phyloP scores from a whole-genome alignment of 2,888 invertebrate species.

The Drosophila seclusa region DNA sequence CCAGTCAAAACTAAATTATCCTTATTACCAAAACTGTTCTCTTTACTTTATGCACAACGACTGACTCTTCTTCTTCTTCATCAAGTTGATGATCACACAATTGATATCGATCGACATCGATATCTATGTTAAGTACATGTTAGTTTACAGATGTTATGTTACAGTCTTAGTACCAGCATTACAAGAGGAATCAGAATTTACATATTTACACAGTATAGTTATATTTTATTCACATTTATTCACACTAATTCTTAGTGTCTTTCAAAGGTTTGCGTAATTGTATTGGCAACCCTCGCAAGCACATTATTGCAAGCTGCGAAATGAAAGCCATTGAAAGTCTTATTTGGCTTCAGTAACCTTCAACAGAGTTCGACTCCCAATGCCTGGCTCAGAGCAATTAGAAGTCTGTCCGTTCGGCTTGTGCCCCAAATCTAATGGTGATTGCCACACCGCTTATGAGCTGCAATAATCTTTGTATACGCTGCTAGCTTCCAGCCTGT shows the following conservation, averaged over 20 bases:
- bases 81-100: too few species aligned
- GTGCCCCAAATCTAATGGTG: constrained; percentile 62
- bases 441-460: constrained; percentile 77
- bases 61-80: too few species aligned
- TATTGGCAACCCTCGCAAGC: neutral
- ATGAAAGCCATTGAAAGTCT: constrained; percentile 14
- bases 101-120: too few species aligned
- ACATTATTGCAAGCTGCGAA: neutral
- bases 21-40: too few species aligned
- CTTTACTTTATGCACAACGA: too few species aligned
- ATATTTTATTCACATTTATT: neutral
- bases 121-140: too few species aligned
- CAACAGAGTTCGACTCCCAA: constrained; percentile 2
- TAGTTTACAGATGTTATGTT: too few species aligned
- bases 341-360: constrained; percentile 6
- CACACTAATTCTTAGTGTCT: neutral
- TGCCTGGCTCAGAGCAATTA: constrained; percentile 39
- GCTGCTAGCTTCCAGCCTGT: neutral
- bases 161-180: too few species aligned
- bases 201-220: neutral
- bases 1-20: too few species aligned
- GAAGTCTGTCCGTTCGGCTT: constrained; percentile 17
- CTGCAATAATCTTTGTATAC: constrained; percentile 40
- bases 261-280: neutral
- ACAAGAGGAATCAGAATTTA: neutral